Base-by-base conservation (phyloP, 2,113 vertebrate genomes). In the Smithornis capensis region DNA sequence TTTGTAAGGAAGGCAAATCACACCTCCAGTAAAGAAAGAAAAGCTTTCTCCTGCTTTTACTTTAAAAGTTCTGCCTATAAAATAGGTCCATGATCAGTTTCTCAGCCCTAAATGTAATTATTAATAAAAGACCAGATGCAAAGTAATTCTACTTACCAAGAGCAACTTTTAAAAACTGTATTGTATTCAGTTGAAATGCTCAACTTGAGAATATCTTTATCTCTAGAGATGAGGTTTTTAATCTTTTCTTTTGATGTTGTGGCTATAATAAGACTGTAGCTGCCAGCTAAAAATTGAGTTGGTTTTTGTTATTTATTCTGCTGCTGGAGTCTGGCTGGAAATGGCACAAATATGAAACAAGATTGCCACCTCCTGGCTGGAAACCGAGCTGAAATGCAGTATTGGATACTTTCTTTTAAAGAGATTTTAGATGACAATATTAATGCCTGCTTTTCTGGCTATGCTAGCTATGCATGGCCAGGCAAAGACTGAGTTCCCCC, bases 291-390 rank as follows among this genome's bases (percentile, higher is more conserved):
- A 83, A 55, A 90, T 18, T 1, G 4, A 52, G 9, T 23, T 57
- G 6, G 3, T 87, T 69, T 53, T 74, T 44, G 7, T 14, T 22
- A 6, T 60, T 80, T 65, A 4, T 60, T 76, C 40, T 62, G 19
- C 21, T n/a, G 10, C 27, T 7, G 13, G 14, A 73, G 29, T 15
- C 25, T 14, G 37, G 12, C 45, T 62, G 67, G 35, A 63, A 76
- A 33, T 2, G 14, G 7, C 52, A 25, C 33, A 65, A 74, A 63
- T 16, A 9, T 17, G 90, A 50, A 82, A 68, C 92, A 91, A 87
- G 68, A 84, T 75, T 95, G 95, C 95, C 96, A 94, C 53, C 94
- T 89, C 55, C 83, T 91, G 96, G 90, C 7, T 76, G n/a, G 55
- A 94, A 87, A 37, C 7, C 1, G 40, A 40, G 17, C 12, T 10